Evolutionary conservation across 2,113 vertebrate species (phyloP).

Genomic region (Apodemus speciosus): DNA sequence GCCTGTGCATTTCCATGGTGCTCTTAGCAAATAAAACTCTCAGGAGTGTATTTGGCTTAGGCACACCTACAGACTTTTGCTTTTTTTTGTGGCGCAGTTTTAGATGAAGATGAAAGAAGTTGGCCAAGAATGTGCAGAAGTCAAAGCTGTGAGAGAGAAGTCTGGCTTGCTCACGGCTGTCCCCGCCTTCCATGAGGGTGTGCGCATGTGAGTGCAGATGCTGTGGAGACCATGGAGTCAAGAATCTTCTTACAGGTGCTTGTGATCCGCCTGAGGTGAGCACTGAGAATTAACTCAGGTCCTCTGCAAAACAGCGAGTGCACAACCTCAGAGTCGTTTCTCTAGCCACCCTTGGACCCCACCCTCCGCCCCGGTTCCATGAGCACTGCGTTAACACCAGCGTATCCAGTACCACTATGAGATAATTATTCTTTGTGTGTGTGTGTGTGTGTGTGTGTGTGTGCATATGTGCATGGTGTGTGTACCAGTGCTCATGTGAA

Average conservation of each 20-base stretch:
- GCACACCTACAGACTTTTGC: neutral
- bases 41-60: neutral
- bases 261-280: neutral
- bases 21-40: neutral
- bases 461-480: neutral
- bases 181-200: neutral
- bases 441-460: neutral
- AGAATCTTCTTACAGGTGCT: neutral
- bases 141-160: neutral
- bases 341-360: neutral
- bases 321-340: neutral
- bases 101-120: neutral
- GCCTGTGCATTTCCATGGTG: neutral
- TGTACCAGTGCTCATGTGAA: neutral
- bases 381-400: neutral
- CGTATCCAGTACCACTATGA: neutral
- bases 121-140: neutral
- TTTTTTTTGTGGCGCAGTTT: neutral
- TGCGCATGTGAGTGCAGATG: neutral
- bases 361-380: neutral
- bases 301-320: neutral
- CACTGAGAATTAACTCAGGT: neutral
- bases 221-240: neutral
- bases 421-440: neutral
- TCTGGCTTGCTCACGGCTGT: neutral